Conservation (phyloP, 2,113 vertebrate species). For the Chaenocephalus aceratus region DNA sequence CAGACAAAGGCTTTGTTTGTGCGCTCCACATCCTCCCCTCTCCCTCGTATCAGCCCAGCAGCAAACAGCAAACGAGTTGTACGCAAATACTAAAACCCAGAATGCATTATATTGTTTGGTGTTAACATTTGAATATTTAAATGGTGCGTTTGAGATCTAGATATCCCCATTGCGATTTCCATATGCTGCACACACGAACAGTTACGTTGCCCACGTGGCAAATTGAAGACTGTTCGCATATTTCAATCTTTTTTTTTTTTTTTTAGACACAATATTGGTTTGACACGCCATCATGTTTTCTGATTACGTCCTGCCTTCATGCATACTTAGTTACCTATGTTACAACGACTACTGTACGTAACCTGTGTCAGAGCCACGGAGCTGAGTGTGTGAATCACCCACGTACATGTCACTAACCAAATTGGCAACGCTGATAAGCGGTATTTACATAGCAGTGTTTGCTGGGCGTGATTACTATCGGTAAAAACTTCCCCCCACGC, state of each 20-base stretch:
- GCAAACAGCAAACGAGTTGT: conserved; percentile 77
- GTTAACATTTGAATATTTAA: conserved; percentile 86
- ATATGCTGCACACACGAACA: conserved; percentile 61
- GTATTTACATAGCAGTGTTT: conserved; percentile 79
- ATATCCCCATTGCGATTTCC: conserved; percentile 80
- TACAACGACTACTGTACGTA: conserved; percentile 38
- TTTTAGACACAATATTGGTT: background rate
- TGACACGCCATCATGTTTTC: conserved; percentile 7
- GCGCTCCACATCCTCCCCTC: conserved; percentile 32
- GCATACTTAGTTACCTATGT: conserved; percentile 47
- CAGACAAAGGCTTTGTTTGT: conserved; percentile 73
- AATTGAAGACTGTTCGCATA: conserved; percentile 32
- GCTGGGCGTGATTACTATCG: conserved; percentile 70
- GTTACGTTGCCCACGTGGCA: conserved; percentile 53
- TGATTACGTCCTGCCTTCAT: conserved; percentile 38
- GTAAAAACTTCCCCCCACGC: conserved; percentile 60
- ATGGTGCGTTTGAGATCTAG: conserved; percentile 80
- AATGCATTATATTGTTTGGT: conserved; percentile 79
- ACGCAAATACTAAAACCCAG: conserved; percentile 82
- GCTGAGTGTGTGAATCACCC: conserved; percentile 69
- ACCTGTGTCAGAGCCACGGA: conserved; percentile 41
- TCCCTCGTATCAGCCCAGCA: conserved; percentile 55
- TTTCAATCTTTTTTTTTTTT: conserved; percentile 41
- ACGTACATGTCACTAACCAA: conserved; percentile 77
- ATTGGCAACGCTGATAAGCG: conserved; percentile 75